Base-by-base conservation (phyloP, 2,888 invertebrate genomes). In the Thera britannica region DNA sequence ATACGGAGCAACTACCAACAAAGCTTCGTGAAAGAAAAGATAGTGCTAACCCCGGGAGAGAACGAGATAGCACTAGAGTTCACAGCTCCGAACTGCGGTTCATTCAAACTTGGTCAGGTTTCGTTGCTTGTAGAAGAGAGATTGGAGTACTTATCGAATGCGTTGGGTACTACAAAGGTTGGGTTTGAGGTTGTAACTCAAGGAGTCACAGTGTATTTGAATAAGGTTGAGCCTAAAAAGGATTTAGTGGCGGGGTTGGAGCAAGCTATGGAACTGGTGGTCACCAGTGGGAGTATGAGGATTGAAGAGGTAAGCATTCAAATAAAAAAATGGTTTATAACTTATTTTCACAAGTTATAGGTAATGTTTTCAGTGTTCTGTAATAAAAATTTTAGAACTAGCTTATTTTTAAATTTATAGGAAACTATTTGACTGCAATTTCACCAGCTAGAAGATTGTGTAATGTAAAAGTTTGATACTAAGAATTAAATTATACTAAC, bases 161-260 rank as follows among this genome's bases (percentile, higher is more conserved):
- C 92, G 4, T 80, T 97, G 72, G 86, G 90, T 51, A 94, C 94
- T 34, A 89, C 92, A 41, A 91, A 94, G 67, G 88, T 95, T 62
- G 95, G 95, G 1, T 94, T 88, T 67, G 94, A 95, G 75, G 95
- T 95, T 41, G 93, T 94, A 0, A 95, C 94, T 0, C 91, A 93
- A 68, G 94, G 93, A 1, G 86, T 94, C 0, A 91, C 87, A 67
- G 93, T 94, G 12, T 93, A 85, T 75, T 81, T 94, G 74, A 94
- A 94, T 87, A 95, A 90, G 74, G 93, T 87, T 52, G 93, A 86
- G 68, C 95, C 87, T 80, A 95, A 91, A 86, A 96, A 96, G 72
- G 97, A 97, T 77, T 90, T 98, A 57, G 94, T 98, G 5, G 97
- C 97, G 0, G 98, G 98, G 0, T 94, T 98, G 72, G 96, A 96